Conservation (phyloP, 2,888 invertebrate genomes). For the Eupithecia insigniata region DNA sequence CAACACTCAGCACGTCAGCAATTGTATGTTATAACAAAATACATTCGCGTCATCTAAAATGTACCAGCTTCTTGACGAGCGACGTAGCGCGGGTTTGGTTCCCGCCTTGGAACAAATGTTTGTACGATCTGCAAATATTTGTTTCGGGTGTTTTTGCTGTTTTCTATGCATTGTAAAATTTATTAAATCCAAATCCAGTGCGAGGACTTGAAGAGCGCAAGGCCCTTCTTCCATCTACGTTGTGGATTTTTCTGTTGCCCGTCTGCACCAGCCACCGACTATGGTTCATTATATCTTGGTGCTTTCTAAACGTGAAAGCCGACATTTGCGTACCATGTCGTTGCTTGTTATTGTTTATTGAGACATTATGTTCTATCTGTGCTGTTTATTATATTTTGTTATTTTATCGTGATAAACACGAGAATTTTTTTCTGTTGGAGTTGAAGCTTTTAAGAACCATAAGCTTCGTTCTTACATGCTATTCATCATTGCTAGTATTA, state of each 20-base stretch:
- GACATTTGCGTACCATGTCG: slow-evolving; percentile 33
- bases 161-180: too few species aligned
- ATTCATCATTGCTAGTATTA: neutral
- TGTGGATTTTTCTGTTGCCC: neutral
- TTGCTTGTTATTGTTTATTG: slow-evolving; percentile 32
- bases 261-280: neutral
- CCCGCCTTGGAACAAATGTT: too few species aligned
- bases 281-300: neutral
- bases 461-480: too few species aligned
- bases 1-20: too few species aligned
- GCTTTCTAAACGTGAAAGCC: slow-evolving; percentile 41
- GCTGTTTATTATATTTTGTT: slow-evolving; percentile 14
- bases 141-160: too few species aligned
- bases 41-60: too few species aligned
- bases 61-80: too few species aligned
- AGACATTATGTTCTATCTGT: slow-evolving; percentile 23
- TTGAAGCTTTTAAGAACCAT: neutral
- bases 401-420: slow-evolving; percentile 22
- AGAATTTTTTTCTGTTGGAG: slow-evolving; percentile 14
- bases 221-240: neutral
- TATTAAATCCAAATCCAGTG: too few species aligned
- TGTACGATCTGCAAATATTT: too few species aligned
- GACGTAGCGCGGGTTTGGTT: too few species aligned
- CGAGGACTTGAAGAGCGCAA: neutral
- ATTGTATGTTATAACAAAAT: too few species aligned